These are phyloP conservation scores for Streptopelia turtur DNA, from an alignment of 2,797 vertebrate species.

Conservation along the genomic window DNA sequence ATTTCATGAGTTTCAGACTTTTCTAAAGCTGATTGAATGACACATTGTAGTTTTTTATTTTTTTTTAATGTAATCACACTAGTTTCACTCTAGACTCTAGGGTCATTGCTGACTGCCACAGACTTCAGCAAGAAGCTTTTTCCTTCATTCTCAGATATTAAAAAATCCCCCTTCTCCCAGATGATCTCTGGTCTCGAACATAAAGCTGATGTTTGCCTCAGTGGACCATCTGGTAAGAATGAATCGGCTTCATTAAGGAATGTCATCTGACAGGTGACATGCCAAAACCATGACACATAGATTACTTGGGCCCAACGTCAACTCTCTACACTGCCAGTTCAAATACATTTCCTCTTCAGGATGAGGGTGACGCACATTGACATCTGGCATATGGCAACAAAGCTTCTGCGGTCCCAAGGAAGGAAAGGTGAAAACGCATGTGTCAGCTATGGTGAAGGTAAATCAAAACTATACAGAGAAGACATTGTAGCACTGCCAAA, in stretches of 20 bases:
- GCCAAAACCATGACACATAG: background rate
- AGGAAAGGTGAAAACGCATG: background rate
- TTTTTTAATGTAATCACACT: background rate
- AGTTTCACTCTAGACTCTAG: background rate
- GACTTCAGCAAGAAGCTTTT: background rate
- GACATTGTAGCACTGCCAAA: background rate
- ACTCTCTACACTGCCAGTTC: slow-evolving; percentile 3
- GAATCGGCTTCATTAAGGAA: background rate
- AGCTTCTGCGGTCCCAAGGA: background rate
- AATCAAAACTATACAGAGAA: background rate
- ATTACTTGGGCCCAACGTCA: background rate
- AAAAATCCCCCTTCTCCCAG: background rate
- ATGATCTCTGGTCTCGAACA: background rate
- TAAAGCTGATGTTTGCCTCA: background rate
- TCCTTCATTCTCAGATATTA: background rate
- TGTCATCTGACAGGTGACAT: slow-evolving; percentile 6
- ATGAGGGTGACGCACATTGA: background rate
- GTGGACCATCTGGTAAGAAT: slow-evolving; percentile 9
- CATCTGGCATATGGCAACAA: slow-evolving; percentile 34
- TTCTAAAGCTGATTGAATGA: background rate
- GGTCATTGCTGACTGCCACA: background rate
- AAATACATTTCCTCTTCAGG: background rate
- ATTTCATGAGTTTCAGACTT: background rate
- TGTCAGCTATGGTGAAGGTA: background rate
- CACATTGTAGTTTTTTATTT: background rate